phyloP scores from a whole-genome alignment of 2,113 vertebrate genomes.

The chimpanzee (Pan troglodytes) region NHGRI_mPanTro3-v2.1_pri NC_072398.2:16798001-16798500 shows the following conservation, averaged over 20 bases:
- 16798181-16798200: not conserved
- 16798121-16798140: not conserved
- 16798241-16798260: not conserved
- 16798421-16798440: not conserved
- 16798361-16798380: not conserved
- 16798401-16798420: not conserved
- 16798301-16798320: not conserved
- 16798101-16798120: not conserved
- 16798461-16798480: not conserved
- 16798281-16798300: not conserved
- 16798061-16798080: not conserved
- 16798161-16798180: not conserved
- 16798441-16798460: not conserved
- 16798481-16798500: not conserved
- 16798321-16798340: not conserved
- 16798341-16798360: not conserved
- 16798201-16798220: not conserved
- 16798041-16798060: not conserved
- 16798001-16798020: constrained; percentile 17
- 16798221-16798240: too few species aligned
- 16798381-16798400: not conserved
- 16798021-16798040: not conserved
- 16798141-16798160: not conserved
- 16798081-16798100: rapidly evolving
- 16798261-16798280: not conserved